Evolutionary conservation across 2,888 invertebrate species (phyloP), one percentile per base, ranked within the genome.

Genomic region (Lasioglossum vierecki): DNA sequence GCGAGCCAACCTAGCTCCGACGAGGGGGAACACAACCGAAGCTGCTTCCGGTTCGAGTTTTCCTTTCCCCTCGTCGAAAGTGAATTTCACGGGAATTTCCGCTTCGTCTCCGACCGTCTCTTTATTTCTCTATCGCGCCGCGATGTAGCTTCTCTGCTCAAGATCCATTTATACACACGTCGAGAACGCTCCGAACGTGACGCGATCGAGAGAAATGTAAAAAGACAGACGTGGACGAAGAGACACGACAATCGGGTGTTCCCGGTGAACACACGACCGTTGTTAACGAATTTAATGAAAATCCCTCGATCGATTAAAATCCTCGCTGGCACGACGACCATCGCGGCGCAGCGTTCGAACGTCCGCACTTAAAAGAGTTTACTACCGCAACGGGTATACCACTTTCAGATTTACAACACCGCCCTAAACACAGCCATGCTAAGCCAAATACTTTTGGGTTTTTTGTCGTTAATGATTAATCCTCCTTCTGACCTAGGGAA

Each of bases 391-490:
- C 88, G 68, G 90, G 89, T 92, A 90, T 89, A 88, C 89, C 90
- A 90, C 89, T 89, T 89, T 92, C 91, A 90, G 91, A 93, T 94
- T 92, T 92, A 93, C 93, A 94, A 93, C 93, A 93, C 92, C 93
- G 93, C 92, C 92, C 92, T 93, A 93, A 95, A 96, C 96, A 96
- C 96, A 96, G 96, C 96, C 96, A 96, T 95, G 95, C 96, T 95
- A 96, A 96, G 95, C 96, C 95, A 96, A 96, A 96, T 96, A 96
- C 96, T 95, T 95, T 95, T 95, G 94, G 95, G 95, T 95, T 95
- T 95, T 44, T 91, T 86, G 88, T 93, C 91, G 88, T 93, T 86
- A 92, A 92, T 87, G 86, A 92, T 91, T 87, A 73, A 90, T 83
- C 81, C 82, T 80, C 79, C 70, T 57, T 78, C 70, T 77, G 87